Evolutionary conservation across 2,113 vertebrate species (phyloP).

Genomic region (Phylloscopus whistleri): DNA sequence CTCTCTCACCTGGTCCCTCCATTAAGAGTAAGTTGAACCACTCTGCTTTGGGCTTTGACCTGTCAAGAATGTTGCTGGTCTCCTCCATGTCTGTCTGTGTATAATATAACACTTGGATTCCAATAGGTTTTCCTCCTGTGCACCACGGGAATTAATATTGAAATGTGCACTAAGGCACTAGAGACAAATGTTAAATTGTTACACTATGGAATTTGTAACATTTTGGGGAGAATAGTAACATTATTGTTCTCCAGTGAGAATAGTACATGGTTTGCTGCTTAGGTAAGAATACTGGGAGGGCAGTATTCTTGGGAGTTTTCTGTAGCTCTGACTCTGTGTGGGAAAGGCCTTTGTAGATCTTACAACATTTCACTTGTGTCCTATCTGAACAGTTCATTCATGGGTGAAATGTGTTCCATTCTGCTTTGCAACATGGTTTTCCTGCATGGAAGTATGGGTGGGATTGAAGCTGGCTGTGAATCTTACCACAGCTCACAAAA

Average conservation of each 20-base stretch:
- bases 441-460: neutral
- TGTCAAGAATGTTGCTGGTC: neutral
- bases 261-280: neutral
- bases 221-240: neutral
- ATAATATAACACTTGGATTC: neutral
- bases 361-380: neutral
- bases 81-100: neutral
- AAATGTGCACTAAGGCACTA: neutral
- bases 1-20: conserved; percentile 94
- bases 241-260: neutral
- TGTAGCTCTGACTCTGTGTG: neutral
- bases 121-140: neutral
- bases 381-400: neutral
- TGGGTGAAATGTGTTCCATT: neutral
- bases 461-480: neutral
- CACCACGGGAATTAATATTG: neutral
- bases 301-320: neutral
- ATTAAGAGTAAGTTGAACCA: conserved; percentile 77
- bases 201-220: neutral
- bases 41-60: neutral
- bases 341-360: neutral
- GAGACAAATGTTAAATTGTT: neutral
- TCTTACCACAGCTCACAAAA: neutral
- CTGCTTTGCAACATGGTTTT: neutral
- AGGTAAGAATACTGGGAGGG: neutral